Base-by-base conservation (phyloP, 2,888 invertebrate species). In the Drosophila falleni region DNA sequence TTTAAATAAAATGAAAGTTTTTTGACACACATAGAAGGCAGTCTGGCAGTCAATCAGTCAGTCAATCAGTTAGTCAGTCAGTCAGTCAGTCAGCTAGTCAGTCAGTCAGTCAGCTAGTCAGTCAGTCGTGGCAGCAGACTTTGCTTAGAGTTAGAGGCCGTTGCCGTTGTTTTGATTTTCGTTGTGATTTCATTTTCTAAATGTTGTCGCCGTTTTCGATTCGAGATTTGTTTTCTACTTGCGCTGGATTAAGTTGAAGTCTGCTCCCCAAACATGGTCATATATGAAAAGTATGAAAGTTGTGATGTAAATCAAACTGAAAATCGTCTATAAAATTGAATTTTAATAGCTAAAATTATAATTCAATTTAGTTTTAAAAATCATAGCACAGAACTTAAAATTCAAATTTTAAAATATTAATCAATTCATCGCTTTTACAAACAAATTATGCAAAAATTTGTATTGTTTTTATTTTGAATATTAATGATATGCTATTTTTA, bases 1-100 rank as follows among this genome's bases (percentile, higher is more conserved):
- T 71, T 87, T 77, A 82, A 85, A 87, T 88, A 88, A 86, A 86
- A 86, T 86, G 86, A 86, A 86, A 86, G 86, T 86, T 86, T 82
- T 81, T 87, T 85, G 88, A 88, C 86, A 86, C 72, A 86, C 86
- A 86, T 87, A 62, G 75, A 76, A 80, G 78, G 70, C 74, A 60
- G 64, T 72, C 61, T 39, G 47, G 50, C 53, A 16, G 49, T 49
- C 13, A 13, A 53, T 58, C 47, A 64, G 60, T 59, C 72, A 67
- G 41, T 60, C 46, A 51, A 42, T 35, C 73, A 68, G 19, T 60
- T 47, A 23, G 51, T 63, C 67, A 59, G 37, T 29, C 26, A 19
- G 16, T 42, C 42, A 42, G 10, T 23, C 31, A 23, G 19, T 37
- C 26, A 46, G 44, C 39, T 26, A 46, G 50, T 47, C 39, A 58